Evolutionary conservation across 64 coral and sea anemone genomes (phyloP).

Genomic region (Acropora yongei): DNA sequence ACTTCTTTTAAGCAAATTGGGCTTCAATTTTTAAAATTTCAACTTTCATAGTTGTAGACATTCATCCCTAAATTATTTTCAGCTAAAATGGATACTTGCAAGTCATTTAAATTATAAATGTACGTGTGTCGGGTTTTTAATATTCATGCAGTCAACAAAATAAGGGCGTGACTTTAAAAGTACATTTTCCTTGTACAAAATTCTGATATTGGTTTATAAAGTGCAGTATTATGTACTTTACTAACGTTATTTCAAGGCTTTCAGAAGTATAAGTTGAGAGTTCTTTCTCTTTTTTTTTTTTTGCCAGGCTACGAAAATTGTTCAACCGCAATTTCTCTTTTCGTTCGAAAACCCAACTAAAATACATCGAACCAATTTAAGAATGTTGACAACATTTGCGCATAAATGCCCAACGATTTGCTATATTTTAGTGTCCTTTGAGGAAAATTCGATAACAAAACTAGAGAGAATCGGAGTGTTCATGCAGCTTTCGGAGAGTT

Average conservation of each 20-base stretch:
- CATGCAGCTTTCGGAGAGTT: not conserved
- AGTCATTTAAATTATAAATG: conserved; percentile 16
- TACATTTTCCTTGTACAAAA: not conserved
- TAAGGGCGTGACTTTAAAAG: conserved; percentile 14
- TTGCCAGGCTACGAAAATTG: no score
- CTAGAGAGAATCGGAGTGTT: not conserved
- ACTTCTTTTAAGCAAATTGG: no score
- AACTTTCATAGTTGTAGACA: no score
- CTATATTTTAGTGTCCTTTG: not conserved
- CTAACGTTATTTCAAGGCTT: no score
- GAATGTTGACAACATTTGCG: not conserved
- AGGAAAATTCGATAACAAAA: not conserved
- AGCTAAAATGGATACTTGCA: not conserved
- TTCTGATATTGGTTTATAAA: not conserved
- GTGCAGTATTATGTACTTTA: no score
- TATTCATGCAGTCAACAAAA: conserved; percentile 3
- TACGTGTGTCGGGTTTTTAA: conserved; percentile 4
- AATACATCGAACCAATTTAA: not conserved
- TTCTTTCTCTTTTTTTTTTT: no score
- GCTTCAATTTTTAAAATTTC: no score
- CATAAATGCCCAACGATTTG: not conserved
- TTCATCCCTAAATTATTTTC: no score
- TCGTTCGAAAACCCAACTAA: not conserved
- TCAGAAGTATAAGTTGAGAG: no score
- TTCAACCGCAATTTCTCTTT: not conserved